Evolutionary conservation across 1,140 invertebrate species (phyloP), one percentile per base, ranked within the genome.

Genomic region (Orius insidiosus): DNA sequence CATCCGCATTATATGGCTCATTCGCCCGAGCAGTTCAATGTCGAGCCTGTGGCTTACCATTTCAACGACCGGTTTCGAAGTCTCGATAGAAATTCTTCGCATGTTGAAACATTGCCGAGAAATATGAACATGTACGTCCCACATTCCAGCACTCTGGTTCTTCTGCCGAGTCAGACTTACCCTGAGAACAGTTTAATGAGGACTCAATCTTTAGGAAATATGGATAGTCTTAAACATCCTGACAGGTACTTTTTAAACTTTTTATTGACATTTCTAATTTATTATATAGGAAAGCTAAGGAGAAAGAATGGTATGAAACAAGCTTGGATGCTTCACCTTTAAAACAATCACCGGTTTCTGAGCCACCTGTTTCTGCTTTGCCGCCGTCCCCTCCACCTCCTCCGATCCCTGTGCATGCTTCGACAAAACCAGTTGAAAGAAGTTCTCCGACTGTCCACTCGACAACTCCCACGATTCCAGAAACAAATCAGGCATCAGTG

Each of bases 221-320:
- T 76, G 1, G 71, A 55, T 8, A 60, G 16, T 34, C 19, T 19
- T 15, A 46, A 51, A 13, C 37, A 58, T 16, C 57, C 49, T 18
- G 49, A 39, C n/a, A 51, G 54, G 53, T 52, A 54, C 58, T 31
- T n/a, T n/a, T n/a, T n/a, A n/a, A n/a, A n/a, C n/a, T n/a, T n/a
- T n/a, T n/a, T n/a, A n/a, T n/a, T n/a, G n/a, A n/a, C 47, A 42
- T 48, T 40, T 52, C 35, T 9, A 47, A 50, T 41, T 8, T 30
- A 45, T 57, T 40, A 59, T 58, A 55, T 56, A 60, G n/a, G 66
- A 66, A 53, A 65, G 64, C 55, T 63, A 58, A 62, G 59, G 74
- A 78, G 53, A 80, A 79, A 54, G 75, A 78, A 43, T 81, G 78
- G 78, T 76, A 76, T 57, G 79, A 81, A 59, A 80, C 77, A 1